Evolutionary conservation across 2,113 vertebrate genomes (phyloP).

Genomic region (Zosterops hypoxanthus): DNA sequence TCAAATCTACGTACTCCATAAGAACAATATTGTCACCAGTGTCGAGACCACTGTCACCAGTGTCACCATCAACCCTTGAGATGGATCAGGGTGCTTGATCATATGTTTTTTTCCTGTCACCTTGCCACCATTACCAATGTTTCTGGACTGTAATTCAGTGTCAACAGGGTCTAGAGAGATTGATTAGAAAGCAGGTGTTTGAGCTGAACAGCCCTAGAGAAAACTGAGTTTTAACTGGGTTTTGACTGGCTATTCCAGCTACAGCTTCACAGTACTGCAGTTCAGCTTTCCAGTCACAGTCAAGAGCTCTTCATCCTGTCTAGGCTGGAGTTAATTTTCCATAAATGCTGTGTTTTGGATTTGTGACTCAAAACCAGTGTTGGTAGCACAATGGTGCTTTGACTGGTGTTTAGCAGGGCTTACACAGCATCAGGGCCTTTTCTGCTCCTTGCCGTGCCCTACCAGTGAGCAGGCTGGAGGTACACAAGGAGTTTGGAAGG

Average conservation of each 20-base stretch:
- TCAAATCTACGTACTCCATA: neutral
- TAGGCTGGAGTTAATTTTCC: neutral
- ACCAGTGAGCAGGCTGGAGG: neutral
- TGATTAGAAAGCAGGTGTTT: neutral
- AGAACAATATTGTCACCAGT: neutral
- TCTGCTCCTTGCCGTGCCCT: neutral
- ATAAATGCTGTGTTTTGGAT: neutral
- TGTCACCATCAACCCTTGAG: neutral
- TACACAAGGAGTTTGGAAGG: neutral
- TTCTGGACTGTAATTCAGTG: neutral
- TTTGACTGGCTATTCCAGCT: neutral
- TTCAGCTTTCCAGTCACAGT: neutral
- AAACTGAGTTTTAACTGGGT: neutral
- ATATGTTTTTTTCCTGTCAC: neutral
- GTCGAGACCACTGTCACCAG: neutral
- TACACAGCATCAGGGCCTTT: neutral
- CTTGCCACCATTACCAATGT: neutral
- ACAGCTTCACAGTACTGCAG: neutral
- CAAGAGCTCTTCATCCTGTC: neutral
- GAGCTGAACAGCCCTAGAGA: neutral
- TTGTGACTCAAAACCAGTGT: neutral
- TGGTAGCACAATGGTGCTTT: neutral
- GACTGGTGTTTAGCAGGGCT: neutral
- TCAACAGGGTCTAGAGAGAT: neutral
- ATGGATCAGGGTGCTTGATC: fast-evolving